These are phyloP conservation scores for Ardeotis arabs DNA, from an alignment of 2,113 vertebrate genomes.

Conservation along the genomic window DNA sequence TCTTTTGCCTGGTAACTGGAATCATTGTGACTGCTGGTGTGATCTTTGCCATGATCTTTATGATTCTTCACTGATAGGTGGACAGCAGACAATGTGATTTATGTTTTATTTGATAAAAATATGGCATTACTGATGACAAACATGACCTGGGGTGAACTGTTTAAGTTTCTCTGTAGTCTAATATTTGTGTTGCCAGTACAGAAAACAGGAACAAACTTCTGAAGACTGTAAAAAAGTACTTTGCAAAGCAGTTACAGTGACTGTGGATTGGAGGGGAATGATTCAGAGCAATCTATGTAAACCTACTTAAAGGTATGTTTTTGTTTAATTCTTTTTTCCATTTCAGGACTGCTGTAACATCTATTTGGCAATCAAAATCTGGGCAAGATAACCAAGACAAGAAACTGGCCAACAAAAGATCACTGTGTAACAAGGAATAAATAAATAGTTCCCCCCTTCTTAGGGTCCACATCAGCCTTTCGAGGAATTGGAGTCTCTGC, in stretches of 20 bases:
- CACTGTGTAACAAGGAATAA: not conserved
- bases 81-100: not conserved
- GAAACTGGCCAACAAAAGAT: not conserved
- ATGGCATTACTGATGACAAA: not conserved
- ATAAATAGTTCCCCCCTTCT: not conserved
- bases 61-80: slow-evolving; percentile 65
- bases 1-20: slow-evolving; percentile 57
- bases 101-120: not conserved
- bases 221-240: not conserved
- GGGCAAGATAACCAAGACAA: not conserved
- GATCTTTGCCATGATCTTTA: slow-evolving; percentile 63
- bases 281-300: not conserved
- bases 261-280: not conserved
- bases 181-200: not conserved
- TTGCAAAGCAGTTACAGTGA: not conserved
- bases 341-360: slow-evolving; percentile 49
- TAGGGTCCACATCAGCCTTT: not conserved
- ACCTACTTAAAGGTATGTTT: not conserved
- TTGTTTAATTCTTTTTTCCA: not conserved
- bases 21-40: slow-evolving; percentile 40
- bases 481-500: not conserved
- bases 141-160: not conserved
- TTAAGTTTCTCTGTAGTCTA: not conserved
- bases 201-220: not conserved
- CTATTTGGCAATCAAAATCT: slow-evolving; percentile 49